phyloP scores from a whole-genome alignment of 2,888 invertebrate species.

The Patella pellucida region DNA sequence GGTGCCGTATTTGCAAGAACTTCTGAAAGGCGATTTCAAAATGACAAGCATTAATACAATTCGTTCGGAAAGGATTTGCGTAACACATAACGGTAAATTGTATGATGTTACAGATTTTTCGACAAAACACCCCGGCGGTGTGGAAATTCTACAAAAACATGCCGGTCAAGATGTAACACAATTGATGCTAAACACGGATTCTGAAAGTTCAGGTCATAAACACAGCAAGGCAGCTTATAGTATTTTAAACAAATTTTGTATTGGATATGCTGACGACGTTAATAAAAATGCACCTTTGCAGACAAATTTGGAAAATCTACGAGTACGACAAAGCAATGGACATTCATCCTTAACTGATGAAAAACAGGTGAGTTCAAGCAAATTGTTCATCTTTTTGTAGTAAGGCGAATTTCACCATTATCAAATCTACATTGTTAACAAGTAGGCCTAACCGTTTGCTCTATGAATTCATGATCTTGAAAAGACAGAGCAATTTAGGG shows the following conservation, averaged over 20 bases:
- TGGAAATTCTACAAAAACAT: conserved; percentile 47
- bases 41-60: background rate
- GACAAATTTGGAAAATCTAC: background rate
- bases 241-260: conserved; percentile 58
- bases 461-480: too few species aligned
- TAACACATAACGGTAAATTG: conserved; percentile 46
- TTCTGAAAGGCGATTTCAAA: too few species aligned
- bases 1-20: too few species aligned
- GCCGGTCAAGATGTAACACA: conserved; percentile 56
- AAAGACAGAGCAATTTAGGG: too few species aligned
- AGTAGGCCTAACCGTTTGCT: too few species aligned
- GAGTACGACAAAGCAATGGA: too few species aligned
- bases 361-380: too few species aligned
- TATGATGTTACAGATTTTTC: conserved; percentile 65
- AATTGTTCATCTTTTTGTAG: too few species aligned
- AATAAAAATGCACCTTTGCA: conserved; percentile 5
- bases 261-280: conserved; percentile 40
- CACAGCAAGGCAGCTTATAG: conserved; percentile 60
- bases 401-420: too few species aligned
- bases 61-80: conserved; percentile 39
- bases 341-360: too few species aligned
- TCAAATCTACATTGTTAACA: too few species aligned
- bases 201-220: conserved; percentile 37
- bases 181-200: conserved; percentile 46
- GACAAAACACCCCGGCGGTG: conserved; percentile 62